Base-by-base conservation (phyloP, 92 coral and sea anemone genomes). In the Actinernus sp. region DNA sequence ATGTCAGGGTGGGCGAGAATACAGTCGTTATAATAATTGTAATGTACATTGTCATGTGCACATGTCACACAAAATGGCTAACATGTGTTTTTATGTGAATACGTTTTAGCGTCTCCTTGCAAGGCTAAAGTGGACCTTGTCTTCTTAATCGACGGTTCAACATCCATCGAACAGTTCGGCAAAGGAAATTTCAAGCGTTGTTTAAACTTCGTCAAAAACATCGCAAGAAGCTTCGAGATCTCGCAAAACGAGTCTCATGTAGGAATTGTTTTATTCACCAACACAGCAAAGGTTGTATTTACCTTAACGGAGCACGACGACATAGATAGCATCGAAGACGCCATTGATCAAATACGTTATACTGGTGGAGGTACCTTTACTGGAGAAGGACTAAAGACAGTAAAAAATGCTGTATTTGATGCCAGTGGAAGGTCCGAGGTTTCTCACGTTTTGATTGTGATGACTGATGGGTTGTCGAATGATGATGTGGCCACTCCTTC, bases 81-180 rank as follows among this genome's bases (percentile, higher is more conserved):
- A n/a, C n/a, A n/a, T n/a, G n/a, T n/a, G n/a, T n/a, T n/a, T n/a
- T n/a, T n/a, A n/a, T n/a, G n/a, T n/a, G n/a, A n/a, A n/a, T n/a
- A n/a, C n/a, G n/a, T n/a, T n/a, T n/a, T n/a, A n/a, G n/a, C 54
- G 14, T 38, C 57, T 13, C 76, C 65, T 11, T 68, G 76, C 39
- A 32, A 55, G 18, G 55, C 38, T 1, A 24, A 5, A 7, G 60
- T 77, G 12, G 83, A 77, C 25, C 44, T 88, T 12, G 86, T 48
- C 19, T 88, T 88, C 57, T 47, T 90, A 0, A 18, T 90, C 1
- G 96, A 90, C 22, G 92, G 84, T 25, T 86, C 96, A 0, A 73
- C 72, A 0, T 79, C 88, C 68, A 83, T 82, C 24, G 86, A 86
- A 12, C 18, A 29, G 14, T 56, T 45, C 10, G 86, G 86, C 10